Percentiles rank a stretch among this genome's conserved stretches.
Conservation (phyloP, 1,140 invertebrate species). For the Saccostrea glomerata region DNA sequence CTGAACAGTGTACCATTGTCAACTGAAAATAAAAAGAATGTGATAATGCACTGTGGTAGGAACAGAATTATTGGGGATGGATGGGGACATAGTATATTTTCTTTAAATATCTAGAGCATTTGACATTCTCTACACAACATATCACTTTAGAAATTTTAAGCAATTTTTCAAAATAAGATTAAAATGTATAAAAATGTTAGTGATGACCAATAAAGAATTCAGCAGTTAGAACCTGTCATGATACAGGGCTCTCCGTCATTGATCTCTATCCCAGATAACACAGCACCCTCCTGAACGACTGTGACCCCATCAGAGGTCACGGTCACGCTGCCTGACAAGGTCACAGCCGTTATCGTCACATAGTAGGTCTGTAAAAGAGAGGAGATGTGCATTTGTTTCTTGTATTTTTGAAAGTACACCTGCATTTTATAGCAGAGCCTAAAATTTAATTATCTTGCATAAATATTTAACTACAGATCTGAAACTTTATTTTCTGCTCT, state of each 20-base stretch:
- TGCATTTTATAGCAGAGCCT: too few species aligned
- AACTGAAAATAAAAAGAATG: background rate
- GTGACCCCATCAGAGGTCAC: slow-evolving; percentile 60
- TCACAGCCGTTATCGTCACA: slow-evolving; percentile 56
- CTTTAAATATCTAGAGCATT: background rate
- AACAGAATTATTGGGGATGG: too few species aligned
- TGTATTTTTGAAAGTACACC: too few species aligned
- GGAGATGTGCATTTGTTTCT: too few species aligned
- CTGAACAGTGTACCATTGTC: slow-evolving; percentile 4
- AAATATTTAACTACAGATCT: too few species aligned
- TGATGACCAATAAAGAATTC: background rate
- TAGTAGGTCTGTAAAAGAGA: slow-evolving; percentile 55
- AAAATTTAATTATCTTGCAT: too few species aligned
- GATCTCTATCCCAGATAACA: slow-evolving; percentile 35
- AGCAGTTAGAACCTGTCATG: slow-evolving; percentile 27
- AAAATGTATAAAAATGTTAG: background rate
- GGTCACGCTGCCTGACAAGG: slow-evolving; percentile 44
- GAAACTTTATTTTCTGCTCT: too few species aligned
- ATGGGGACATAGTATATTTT: background rate
- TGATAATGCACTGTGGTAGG: too few species aligned
- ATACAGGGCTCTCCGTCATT: slow-evolving; percentile 50
- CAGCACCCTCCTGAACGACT: slow-evolving; percentile 42
- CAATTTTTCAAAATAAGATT: background rate
- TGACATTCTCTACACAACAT: background rate
- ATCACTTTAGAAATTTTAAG: background rate